These are phyloP conservation scores for Cardiocondyla obscurior DNA, from an alignment of 1,140 invertebrate species.

Conservation along the genomic window DNA sequence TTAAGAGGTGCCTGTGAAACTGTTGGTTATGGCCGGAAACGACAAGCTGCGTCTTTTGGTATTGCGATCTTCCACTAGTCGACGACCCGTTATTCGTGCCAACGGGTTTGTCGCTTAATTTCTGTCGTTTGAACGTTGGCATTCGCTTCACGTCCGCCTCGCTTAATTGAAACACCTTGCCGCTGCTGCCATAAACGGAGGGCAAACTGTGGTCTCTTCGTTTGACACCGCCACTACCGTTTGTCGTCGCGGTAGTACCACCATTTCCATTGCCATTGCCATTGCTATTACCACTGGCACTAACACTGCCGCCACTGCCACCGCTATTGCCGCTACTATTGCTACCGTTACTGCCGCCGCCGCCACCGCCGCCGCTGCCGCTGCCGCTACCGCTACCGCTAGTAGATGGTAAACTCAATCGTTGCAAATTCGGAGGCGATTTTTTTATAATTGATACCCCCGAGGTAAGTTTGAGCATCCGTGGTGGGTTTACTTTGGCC, in stretches of 20 bases:
- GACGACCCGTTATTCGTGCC: constrained; percentile 13
- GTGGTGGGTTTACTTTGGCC: constrained; percentile 55
- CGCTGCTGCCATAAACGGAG: constrained; percentile 55
- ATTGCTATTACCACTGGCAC: neutral
- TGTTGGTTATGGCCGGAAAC: constrained; percentile 71
- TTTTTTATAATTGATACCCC: constrained; percentile 83
- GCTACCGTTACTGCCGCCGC: constrained; percentile 61
- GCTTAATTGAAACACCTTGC: constrained; percentile 79
- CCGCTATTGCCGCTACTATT: constrained; percentile 36
- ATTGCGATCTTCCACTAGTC: constrained; percentile 53
- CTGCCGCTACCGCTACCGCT: neutral
- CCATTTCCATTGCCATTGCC: neutral
- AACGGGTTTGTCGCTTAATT: constrained; percentile 71
- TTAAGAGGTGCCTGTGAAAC: constrained; percentile 80
- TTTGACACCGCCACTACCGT: neutral
- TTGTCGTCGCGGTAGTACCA: neutral
- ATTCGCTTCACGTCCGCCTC: constrained; percentile 78
- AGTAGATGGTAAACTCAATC: constrained; percentile 71
- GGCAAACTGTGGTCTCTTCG: neutral
- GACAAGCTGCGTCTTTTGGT: constrained; percentile 76
- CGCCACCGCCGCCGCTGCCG: too few relatives aligned
- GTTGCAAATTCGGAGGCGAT: constrained; percentile 80
- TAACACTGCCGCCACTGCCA: neutral
- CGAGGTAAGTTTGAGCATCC: constrained; percentile 75
- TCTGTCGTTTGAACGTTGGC: constrained; percentile 79